Base-by-base conservation (phyloP, 2,888 invertebrate genomes). In the Meiosimyza platycephala region DNA sequence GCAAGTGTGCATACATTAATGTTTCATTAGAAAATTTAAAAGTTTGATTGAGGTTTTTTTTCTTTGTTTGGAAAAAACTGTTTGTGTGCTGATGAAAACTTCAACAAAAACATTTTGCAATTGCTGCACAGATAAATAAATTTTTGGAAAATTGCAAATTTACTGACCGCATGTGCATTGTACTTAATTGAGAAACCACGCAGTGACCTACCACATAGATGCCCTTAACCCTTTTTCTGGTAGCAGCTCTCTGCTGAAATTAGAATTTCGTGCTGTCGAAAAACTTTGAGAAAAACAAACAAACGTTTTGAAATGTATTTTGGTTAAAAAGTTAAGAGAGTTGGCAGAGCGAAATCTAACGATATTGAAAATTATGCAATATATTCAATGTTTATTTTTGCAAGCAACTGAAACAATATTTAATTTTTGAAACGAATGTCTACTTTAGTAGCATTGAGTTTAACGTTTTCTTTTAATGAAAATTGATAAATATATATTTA, bases 1-100 rank as follows among this genome's bases (percentile, higher is more conserved):
- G 65, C 72, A 64, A 74, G 9, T 40, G 40, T 76, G 72, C 76
- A 75, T 51, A 72, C 71, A 76, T 76, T 77, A 77, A 76, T 76
- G 75, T 77, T 77, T 77, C 74, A 77, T 76, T 73, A 75, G 74
- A 73, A 75, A 74, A 75, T 76, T 75, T 73, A 69, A 73, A 72
- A 72, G 65, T 67, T 73, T 74, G 66, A n/a, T 40, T 6, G 40
- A 55, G 28, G 28, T 28, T 28, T 28, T 12, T 33, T 59, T 71
- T 57, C 60, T 54, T 15, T 47, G 13, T 57, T 65, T 59, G 47
- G 59, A 33, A 65, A 65, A 54, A 18, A 28, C n/a, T 48, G 22
- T 60, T 50, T 51, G 33, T 18, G 18, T 15, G 51, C 71, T 74
- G 74, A 77, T 77, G 67, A 75, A 74, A 76, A 72, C 72, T 77